Conservation (phyloP, 2,113 vertebrate species). For the Craseonycteris thonglongyai region DNA sequence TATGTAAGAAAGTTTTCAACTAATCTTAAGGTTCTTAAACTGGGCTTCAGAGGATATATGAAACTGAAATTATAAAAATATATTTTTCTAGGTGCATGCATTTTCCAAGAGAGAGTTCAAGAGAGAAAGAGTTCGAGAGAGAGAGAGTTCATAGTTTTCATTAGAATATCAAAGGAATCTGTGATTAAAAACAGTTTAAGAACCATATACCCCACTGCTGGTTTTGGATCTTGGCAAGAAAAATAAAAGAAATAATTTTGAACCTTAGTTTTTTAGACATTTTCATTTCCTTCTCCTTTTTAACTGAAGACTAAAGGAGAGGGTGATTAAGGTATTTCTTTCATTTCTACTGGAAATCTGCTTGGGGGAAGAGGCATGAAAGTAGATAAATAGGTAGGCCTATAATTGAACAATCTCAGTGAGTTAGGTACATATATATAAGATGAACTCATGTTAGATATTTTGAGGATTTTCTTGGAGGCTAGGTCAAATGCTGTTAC, state of each 20-base stretch:
- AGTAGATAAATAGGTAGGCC: neutral
- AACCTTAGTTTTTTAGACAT: neutral
- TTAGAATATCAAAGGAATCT: neutral
- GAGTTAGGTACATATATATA: too few species aligned
- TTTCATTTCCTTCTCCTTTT: neutral
- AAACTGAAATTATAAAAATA: neutral
- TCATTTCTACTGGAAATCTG: neutral
- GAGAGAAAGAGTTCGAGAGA: too few species aligned
- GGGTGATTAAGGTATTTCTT: neutral
- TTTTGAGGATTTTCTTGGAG: neutral
- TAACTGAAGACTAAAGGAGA: neutral
- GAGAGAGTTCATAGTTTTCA: conserved; percentile 1
- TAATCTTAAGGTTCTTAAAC: neutral
- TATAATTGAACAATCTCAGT: neutral
- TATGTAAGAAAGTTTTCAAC: neutral
- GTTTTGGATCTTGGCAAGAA: conserved; percentile 1
- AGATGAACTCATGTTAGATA: neutral
- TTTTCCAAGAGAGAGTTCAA: conserved; percentile 3
- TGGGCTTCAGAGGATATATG: neutral
- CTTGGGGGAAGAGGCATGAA: neutral
- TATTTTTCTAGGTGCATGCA: neutral
- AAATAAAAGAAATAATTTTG: conserved; percentile 6
- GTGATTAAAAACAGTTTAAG: neutral
- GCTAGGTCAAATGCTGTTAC: neutral
- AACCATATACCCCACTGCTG: neutral